These are phyloP conservation scores for Eucidaris tribuloides DNA, from an alignment of 35 echinoderm and acorn worm species.

Conservation along the genomic window DNA sequence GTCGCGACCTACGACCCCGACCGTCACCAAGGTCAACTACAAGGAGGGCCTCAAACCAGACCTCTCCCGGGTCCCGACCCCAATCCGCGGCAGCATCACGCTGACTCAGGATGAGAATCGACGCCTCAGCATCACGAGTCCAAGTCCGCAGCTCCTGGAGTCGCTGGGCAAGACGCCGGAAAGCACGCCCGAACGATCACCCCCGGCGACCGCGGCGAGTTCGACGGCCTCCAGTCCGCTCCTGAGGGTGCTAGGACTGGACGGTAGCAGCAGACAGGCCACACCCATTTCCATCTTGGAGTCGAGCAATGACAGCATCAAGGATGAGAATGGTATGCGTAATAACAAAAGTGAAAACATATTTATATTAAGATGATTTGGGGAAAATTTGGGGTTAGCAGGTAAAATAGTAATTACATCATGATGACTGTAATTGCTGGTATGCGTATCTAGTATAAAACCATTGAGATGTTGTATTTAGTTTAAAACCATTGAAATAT, in stretches of 20 bases:
- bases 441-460: no score
- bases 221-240: neutral
- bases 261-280: conserved; percentile 2
- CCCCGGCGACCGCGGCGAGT: neutral
- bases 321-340: neutral
- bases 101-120: neutral
- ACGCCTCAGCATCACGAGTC: neutral
- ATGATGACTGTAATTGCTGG: no score
- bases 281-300: conserved; percentile 19
- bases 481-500: no score
- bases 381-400: no score
- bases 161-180: neutral
- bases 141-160: conserved; percentile 5
- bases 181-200: neutral
- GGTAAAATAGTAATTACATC: no score
- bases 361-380: no score
- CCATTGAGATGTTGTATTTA: no score
- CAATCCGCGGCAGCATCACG: neutral
- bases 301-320: neutral
- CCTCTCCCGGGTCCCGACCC: conserved; percentile 29
- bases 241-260: neutral
- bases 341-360: no score
- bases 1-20: conserved; percentile 82
- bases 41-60: conserved; percentile 80
- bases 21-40: conserved; percentile 93